Conservation (phyloP, 2,888 invertebrate genomes). For the Bunonema sp. region DNA sequence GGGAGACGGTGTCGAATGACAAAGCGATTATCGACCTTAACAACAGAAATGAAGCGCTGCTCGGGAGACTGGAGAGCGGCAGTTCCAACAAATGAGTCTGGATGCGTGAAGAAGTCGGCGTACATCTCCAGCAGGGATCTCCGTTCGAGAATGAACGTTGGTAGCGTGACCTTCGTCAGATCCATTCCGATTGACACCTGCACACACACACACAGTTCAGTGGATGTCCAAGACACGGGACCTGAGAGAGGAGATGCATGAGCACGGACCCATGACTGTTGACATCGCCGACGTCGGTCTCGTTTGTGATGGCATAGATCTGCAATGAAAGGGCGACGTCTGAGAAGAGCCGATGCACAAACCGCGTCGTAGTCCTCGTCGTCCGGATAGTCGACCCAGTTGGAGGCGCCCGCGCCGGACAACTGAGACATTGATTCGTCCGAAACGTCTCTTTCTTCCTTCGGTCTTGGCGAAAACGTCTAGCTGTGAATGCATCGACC, state of each 20-base stretch:
- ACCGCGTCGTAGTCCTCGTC: constrained; percentile 5
- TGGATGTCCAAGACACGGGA: constrained; percentile 4
- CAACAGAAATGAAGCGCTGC: constrained; percentile 27
- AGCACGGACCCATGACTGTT: constrained; percentile 71
- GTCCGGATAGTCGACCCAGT: constrained; percentile 3
- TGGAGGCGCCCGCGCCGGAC: too few relatives aligned
- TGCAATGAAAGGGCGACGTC: neutral
- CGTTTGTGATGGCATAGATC: neutral
- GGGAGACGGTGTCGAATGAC: too few relatives aligned
- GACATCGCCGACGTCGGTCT: neutral
- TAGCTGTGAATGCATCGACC: too few relatives aligned
- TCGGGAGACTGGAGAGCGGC: constrained; percentile 50
- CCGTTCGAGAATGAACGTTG: constrained; percentile 92
- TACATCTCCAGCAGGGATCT: constrained; percentile 97
- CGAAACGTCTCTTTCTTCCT: too few relatives aligned
- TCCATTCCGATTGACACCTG: constrained; percentile 94
- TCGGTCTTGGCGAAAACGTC: too few relatives aligned
- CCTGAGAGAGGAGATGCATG: constrained; percentile 80
- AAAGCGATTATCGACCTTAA: too few relatives aligned
- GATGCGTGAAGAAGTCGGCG: constrained; percentile 98
- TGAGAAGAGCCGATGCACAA: neutral
- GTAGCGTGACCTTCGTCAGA: constrained; percentile 89
- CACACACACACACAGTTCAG: neutral
- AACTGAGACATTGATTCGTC: too few relatives aligned
- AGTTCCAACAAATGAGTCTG: constrained; percentile 71